Evolutionary conservation across 2,797 vertebrate species (phyloP).

Genomic region (Sebastes vulpes): DNA sequence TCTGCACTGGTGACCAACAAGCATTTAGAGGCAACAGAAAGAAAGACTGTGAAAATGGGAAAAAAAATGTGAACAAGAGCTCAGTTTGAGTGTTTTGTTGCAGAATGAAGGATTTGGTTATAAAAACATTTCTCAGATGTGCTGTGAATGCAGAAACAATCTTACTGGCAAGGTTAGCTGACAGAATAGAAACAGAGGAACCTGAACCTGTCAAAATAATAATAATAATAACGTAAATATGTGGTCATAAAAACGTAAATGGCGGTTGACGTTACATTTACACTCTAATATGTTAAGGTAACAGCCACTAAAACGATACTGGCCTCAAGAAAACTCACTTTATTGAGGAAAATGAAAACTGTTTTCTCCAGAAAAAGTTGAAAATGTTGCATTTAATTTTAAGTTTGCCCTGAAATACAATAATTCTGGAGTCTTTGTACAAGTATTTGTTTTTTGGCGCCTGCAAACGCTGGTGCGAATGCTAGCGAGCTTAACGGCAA

Average conservation of each 20-base stretch:
- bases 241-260: too few relatives aligned
- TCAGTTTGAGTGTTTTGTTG: background rate
- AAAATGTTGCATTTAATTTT: background rate
- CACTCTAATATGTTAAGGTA: too few relatives aligned
- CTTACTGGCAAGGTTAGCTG: background rate
- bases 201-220: too few relatives aligned
- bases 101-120: background rate
- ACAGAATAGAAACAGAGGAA: background rate
- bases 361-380: too few relatives aligned
- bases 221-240: fast-evolving
- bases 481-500: too few relatives aligned
- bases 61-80: background rate
- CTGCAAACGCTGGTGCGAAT: fast-evolving
- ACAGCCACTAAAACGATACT: background rate
- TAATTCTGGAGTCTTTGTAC: background rate
- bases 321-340: background rate
- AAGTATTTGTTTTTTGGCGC: too few relatives aligned
- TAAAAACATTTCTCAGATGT: background rate
- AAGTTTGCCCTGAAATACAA: too few relatives aligned
- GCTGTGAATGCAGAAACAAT: background rate
- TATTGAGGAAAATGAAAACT: too few relatives aligned
- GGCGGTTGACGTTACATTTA: too few relatives aligned
- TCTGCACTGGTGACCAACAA: slow-evolving; percentile 51
- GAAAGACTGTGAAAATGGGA: background rate
- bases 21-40: background rate